Evolutionary conservation across 2,888 invertebrate genomes (phyloP).

Genomic region (Penaeus monodon): DNA sequence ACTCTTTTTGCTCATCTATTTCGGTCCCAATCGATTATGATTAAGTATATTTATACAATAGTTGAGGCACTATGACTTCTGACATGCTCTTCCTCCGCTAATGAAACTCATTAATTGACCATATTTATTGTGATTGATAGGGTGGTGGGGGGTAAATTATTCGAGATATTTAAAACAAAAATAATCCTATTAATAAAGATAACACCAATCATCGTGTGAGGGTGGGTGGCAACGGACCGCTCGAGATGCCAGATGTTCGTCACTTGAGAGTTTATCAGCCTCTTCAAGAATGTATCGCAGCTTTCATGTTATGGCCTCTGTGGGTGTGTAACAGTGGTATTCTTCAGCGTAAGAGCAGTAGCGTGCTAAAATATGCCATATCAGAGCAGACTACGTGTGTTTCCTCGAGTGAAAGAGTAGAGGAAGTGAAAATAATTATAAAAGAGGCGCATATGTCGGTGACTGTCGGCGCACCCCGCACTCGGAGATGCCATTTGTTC

Average conservation of each 20-base stretch:
- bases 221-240: conserved; percentile 39
- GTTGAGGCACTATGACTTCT: background rate
- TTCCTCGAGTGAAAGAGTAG: conserved; percentile 22
- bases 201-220: conserved; percentile 30
- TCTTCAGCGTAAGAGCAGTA: background rate
- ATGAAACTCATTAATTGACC: too few species aligned
- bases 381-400: background rate
- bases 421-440: conserved; percentile 53
- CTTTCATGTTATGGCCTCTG: conserved; percentile 23
- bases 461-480: conserved; percentile 42
- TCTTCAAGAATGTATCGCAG: conserved; percentile 41
- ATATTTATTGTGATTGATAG: background rate
- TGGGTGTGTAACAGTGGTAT: background rate
- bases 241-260: conserved; percentile 31
- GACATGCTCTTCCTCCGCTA: background rate
- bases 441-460: conserved; percentile 55
- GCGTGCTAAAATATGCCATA: too few species aligned
- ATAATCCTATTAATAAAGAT: conserved; percentile 55
- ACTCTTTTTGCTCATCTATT: conserved; percentile 40
- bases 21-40: conserved; percentile 47
- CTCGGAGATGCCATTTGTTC: conserved; percentile 54
- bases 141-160: conserved; percentile 1
- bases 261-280: conserved; percentile 15
- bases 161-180: conserved; percentile 33
- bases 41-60: conserved; percentile 24